Conservation (phyloP, 1,140 invertebrate genomes). For the Bombus confusus region DNA sequence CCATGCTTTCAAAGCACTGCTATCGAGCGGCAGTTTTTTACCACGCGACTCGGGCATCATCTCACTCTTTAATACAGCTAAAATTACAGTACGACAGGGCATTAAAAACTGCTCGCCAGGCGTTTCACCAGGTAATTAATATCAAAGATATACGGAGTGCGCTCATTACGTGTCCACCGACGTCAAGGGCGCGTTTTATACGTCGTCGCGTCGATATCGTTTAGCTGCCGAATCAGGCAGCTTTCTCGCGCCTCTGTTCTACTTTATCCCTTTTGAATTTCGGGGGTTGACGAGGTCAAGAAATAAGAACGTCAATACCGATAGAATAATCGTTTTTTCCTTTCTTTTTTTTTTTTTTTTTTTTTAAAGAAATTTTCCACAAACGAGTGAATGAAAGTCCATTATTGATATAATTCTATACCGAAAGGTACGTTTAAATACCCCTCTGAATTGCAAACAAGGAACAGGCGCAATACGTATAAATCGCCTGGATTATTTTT, state of each 20-base stretch:
- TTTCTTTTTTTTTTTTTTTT: background rate
- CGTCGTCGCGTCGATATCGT: slow-evolving; percentile 6
- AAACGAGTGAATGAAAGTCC: background rate
- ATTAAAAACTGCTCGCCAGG: slow-evolving; percentile 24
- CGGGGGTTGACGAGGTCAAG: background rate
- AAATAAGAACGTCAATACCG: background rate
- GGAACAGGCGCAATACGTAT: no score
- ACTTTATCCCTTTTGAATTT: background rate
- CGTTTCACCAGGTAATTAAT: slow-evolving; percentile 38
- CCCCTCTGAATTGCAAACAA: no score
- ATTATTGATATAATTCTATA: no score
- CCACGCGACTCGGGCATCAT: background rate
- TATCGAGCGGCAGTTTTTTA: background rate
- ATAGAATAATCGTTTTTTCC: background rate
- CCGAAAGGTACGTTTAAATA: no score
- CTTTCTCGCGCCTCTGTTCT: background rate
- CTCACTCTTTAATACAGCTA: slow-evolving; percentile 20
- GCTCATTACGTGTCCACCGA: background rate
- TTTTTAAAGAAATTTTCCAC: background rate
- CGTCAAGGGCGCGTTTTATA: slow-evolving; percentile 10
- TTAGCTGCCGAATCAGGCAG: background rate
- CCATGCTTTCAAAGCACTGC: background rate
- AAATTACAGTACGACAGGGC: slow-evolving; percentile 25
- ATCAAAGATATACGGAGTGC: slow-evolving; percentile 31
- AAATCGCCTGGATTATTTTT: background rate